Evolutionary conservation across 2,113 vertebrate genomes (phyloP).

Genomic region (Todiramphus chloris): DNA sequence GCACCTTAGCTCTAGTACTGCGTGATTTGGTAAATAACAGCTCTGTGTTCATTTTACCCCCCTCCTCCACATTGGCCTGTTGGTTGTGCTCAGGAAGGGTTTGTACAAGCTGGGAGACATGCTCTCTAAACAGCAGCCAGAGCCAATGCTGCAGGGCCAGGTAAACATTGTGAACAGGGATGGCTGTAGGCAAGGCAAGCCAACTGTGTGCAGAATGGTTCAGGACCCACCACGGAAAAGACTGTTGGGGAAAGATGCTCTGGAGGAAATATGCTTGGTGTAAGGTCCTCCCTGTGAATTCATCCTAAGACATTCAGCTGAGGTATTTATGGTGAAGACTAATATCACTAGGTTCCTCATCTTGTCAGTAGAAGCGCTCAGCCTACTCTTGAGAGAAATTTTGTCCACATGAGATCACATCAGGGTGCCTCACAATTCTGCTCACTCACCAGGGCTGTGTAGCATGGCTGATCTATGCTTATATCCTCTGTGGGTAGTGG

Average conservation of each 20-base stretch:
- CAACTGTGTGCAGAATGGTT: not conserved
- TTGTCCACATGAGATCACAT: not conserved
- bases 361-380: not conserved
- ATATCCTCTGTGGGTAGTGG: not conserved
- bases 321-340: not conserved
- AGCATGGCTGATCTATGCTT: not conserved
- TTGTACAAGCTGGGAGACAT: not conserved
- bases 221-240: not conserved
- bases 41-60: not conserved
- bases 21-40: not conserved
- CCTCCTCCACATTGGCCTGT: not conserved
- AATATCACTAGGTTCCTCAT: not conserved
- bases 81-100: not conserved
- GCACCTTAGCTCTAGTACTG: not conserved
- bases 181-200: not conserved
- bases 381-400: not conserved
- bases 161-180: not conserved
- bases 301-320: not conserved
- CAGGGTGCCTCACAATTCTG: not conserved
- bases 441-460: not conserved
- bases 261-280: not conserved
- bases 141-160: not conserved
- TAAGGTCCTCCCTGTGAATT: accelerated
- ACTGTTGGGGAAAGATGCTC: not conserved
- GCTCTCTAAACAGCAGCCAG: not conserved